phyloP scores from a whole-genome alignment of 2,888 invertebrate species.

The Hemicrepidius hirtus region DNA sequence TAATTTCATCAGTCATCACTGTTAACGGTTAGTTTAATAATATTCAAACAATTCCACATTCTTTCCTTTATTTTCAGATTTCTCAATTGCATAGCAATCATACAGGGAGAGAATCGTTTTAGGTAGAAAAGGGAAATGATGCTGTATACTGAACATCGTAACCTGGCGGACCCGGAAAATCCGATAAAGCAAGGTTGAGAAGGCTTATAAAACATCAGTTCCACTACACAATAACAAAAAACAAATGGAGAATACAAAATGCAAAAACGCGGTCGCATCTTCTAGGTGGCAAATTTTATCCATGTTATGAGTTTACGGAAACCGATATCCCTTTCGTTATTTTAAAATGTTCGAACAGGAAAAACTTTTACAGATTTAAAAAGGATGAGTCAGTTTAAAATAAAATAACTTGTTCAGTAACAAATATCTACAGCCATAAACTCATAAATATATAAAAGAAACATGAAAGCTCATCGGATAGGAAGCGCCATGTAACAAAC shows the following conservation, averaged over 20 bases:
- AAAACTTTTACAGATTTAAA: too few species aligned
- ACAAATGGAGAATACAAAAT: conserved; percentile 39
- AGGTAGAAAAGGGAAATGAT: conserved; percentile 37
- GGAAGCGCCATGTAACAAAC: conserved; percentile 22
- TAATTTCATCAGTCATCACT: too few species aligned
- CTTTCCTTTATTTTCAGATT: conserved; percentile 30
- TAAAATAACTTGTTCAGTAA: too few species aligned
- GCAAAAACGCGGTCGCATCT: conserved; percentile 26
- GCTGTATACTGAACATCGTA: conserved; percentile 35
- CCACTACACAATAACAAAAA: conserved; percentile 42
- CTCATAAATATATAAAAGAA: conserved; percentile 10
- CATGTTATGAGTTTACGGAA: background rate
- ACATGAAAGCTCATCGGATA: conserved; percentile 20
- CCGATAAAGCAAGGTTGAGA: conserved; percentile 42
- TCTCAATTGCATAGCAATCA: conserved; percentile 35
- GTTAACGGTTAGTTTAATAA: too few species aligned
- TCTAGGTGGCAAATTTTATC: conserved; percentile 26
- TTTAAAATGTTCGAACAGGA: too few species aligned
- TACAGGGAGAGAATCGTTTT: conserved; percentile 36
- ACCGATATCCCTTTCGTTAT: background rate
- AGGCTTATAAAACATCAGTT: conserved; percentile 47
- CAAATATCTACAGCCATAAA: background rate
- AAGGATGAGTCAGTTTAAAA: too few species aligned
- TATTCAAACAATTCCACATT: conserved; percentile 6
- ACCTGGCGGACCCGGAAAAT: conserved; percentile 36